Evolutionary conservation across 2,888 invertebrate species (phyloP).

Genomic region (Morinoia aosen): DNA sequence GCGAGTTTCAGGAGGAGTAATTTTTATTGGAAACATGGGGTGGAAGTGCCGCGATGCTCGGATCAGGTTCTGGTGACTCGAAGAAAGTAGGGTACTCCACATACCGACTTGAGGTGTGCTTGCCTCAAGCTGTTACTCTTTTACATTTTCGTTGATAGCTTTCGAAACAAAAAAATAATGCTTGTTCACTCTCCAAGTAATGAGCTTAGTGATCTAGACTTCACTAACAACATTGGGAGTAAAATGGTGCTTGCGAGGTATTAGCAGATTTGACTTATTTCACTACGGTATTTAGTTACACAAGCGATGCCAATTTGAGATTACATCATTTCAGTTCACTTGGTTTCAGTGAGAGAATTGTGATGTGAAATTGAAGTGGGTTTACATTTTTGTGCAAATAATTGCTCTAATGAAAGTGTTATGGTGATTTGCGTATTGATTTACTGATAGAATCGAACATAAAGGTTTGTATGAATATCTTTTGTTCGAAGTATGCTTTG

Average conservation of each 20-base stretch:
- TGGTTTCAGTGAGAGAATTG: no score
- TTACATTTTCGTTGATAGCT: background rate
- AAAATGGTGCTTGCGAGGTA: background rate
- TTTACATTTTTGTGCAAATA: no score
- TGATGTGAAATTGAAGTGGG: no score
- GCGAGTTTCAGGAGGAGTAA: background rate
- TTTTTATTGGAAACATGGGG: background rate
- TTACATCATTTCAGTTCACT: no score
- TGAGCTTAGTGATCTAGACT: background rate
- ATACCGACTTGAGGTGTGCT: slow-evolving; percentile 6
- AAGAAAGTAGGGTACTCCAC: slow-evolving; percentile 50
- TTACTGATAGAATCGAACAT: no score
- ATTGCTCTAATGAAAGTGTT: no score
- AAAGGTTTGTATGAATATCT: no score
- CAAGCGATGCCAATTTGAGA: background rate
- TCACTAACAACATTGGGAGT: background rate
- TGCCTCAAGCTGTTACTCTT: background rate
- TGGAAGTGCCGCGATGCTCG: background rate
- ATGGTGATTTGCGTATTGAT: no score
- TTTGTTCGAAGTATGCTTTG: no score
- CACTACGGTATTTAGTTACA: background rate
- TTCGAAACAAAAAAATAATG: background rate
- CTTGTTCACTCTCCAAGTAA: background rate
- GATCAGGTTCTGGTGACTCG: slow-evolving; percentile 45
- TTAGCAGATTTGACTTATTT: background rate